Conservation (phyloP, 1,140 invertebrate genomes). For the Babylonia areolata region DNA sequence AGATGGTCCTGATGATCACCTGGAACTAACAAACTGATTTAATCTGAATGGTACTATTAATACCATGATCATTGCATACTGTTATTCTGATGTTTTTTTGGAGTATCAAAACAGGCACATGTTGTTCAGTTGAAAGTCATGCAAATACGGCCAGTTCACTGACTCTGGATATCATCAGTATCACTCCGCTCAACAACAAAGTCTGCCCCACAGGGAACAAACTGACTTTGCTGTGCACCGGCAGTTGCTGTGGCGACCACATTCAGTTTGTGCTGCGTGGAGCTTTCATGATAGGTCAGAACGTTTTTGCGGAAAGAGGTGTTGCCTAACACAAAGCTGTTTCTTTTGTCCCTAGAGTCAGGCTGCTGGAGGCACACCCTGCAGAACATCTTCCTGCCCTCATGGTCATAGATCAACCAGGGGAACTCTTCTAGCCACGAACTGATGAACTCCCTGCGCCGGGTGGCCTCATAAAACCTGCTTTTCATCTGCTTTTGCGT, state of each 20-base stretch:
- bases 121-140: no score
- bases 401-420: constrained; percentile 8
- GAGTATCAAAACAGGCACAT: no score
- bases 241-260: not conserved
- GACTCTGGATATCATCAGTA: no score
- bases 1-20: no score
- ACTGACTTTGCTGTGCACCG: no score
- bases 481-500: not conserved
- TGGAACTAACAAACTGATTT: no score
- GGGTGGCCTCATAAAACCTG: not conserved
- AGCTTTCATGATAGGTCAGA: not conserved
- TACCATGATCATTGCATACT: no score
- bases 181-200: no score
- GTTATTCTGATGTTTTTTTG: no score
- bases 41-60: no score
- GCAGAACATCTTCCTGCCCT: not conserved
- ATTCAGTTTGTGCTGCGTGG: not conserved
- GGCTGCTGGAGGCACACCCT: not conserved
- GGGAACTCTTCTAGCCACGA: not conserved
- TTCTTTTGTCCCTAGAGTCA: not conserved
- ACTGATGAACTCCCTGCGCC: not conserved
- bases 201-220: no score
- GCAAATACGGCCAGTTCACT: no score
- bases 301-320: not conserved
- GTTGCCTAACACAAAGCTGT: not conserved